These are phyloP conservation scores for Geococcyx californianus DNA, from an alignment of 2,113 vertebrate species.

Conservation along the genomic window DNA sequence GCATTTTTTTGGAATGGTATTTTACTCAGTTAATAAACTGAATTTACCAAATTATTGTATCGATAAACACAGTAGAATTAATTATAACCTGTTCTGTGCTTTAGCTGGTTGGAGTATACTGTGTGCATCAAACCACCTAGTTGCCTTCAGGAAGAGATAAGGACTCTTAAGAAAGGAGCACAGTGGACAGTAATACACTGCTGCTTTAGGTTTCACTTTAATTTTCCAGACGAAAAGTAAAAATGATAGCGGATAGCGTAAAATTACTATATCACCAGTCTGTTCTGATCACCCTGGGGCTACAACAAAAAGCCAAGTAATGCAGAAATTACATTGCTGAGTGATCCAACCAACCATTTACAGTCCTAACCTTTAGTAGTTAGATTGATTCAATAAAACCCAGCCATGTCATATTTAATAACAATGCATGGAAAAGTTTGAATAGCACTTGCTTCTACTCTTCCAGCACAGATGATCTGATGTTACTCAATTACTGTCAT, in stretches of 20 bases:
- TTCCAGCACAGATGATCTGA: not conserved
- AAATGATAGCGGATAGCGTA: not conserved
- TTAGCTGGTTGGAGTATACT: not conserved
- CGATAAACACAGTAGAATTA: not conserved
- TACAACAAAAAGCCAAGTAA: not conserved
- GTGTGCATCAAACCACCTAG: not conserved
- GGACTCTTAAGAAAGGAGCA: not conserved
- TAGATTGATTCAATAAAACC: not conserved
- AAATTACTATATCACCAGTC: not conserved
- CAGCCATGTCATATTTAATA: not conserved
- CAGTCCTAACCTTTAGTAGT: not conserved
- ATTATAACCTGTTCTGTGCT: not conserved
- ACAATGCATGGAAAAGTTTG: not conserved
- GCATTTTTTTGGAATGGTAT: not conserved
- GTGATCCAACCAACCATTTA: not conserved
- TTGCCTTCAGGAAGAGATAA: not conserved
- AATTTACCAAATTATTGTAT: not conserved
- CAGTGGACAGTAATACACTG: not conserved
- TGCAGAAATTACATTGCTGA: not conserved
- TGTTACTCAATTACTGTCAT: not conserved
- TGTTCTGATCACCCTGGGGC: not conserved
- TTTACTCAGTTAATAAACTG: not conserved
- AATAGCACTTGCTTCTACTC: not conserved
- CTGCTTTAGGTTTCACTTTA: not conserved
- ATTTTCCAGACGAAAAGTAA: not conserved